Evolutionary conservation across 2,113 vertebrate species (phyloP).

Genomic region (Sula dactylatra): DNA sequence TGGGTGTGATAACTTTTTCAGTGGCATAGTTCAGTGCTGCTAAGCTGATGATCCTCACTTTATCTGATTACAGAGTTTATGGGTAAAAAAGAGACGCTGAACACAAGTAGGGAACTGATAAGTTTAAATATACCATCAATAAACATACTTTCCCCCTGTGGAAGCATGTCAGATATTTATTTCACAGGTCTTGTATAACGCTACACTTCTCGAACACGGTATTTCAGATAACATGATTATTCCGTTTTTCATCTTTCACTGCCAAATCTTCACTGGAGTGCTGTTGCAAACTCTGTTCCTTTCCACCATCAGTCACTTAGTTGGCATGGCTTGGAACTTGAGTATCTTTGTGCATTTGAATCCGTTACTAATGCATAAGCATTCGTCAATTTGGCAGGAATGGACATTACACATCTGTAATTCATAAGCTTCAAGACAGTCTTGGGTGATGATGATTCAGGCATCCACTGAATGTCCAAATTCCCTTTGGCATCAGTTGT

Average conservation of each 20-base stretch:
- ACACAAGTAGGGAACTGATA: background rate
- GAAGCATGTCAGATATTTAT: background rate
- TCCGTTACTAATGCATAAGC: conserved; percentile 14
- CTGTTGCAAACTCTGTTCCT: background rate
- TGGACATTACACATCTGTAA: conserved; percentile 45
- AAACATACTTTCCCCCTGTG: background rate
- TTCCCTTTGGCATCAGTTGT: conserved; percentile 53
- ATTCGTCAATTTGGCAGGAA: conserved; percentile 31
- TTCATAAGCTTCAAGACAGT: conserved; percentile 36
- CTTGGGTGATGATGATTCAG: conserved; percentile 55
- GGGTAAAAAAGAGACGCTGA: background rate
- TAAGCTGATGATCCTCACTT: background rate
- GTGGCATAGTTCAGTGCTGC: background rate
- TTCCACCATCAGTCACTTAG: background rate
- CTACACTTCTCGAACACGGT: background rate
- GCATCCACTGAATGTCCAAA: conserved; percentile 48
- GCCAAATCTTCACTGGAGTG: background rate
- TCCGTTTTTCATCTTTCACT: background rate
- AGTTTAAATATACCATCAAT: background rate
- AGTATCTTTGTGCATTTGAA: conserved; percentile 18
- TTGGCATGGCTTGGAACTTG: background rate
- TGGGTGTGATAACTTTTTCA: background rate
- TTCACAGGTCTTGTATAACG: background rate
- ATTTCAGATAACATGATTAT: background rate
- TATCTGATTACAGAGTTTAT: background rate